Base-by-base conservation (phyloP, 2,888 invertebrate genomes). In the Melipona beecheii region DNA sequence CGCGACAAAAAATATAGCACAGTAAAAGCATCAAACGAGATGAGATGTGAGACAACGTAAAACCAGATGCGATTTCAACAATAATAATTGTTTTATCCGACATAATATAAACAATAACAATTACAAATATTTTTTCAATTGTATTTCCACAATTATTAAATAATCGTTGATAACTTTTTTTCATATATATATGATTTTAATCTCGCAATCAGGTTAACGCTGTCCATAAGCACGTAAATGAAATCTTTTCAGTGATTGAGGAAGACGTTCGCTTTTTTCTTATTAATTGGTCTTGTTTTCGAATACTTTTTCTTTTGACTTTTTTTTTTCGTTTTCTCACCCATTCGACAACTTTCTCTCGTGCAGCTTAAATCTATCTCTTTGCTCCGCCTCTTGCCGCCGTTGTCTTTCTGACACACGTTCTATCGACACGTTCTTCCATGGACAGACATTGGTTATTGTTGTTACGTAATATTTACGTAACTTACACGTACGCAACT, bases 401-500 rank as follows among this genome's bases (percentile, higher is more conserved):
- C 80, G 72, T 54, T 64, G 62, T 49, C 56, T 54, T 60, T 21
- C n/a, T 50, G 66, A 19, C 19, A 24, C 43, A 84, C 89, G 75
- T 31, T 64, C 82, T 78, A 87, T 86, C 90, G 86, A 78, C 83
- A 74, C 73, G 75, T 81, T 91, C 84, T 79, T 84, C 81, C 88
- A 86, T 81, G 85, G 85, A 87, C 91, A 89, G 86, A 86, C 89
- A 86, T 90, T 76, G 88, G 87, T 92, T 92, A 93, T 93, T 92
- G 91, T 92, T 92, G 90, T 93, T 93, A 93, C 92, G 92, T 93
- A 93, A 93, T 91, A 88, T 93, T 93, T 93, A 92, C 92, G 93
- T 93, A 93, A 93, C 88, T 73, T 78, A 87, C 84, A 87, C 84
- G 87, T 88, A 86, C 85, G 83, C 78, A 80, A 76, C 78, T 80